phyloP scores from a whole-genome alignment of 2,888 invertebrate species.

The Fragum sueziense region DNA sequence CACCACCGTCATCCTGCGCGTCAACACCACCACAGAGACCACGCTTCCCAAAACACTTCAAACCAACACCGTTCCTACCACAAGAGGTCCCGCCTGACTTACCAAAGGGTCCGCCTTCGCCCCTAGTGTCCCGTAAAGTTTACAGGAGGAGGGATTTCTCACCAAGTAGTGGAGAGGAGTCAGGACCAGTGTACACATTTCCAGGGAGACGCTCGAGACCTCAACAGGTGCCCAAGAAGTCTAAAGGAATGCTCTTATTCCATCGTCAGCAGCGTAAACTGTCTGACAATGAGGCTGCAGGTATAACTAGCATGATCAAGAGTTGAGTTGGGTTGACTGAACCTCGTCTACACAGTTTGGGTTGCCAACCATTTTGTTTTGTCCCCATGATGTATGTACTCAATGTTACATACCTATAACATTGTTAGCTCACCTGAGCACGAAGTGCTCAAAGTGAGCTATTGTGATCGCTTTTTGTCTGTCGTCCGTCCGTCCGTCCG shows the following conservation, averaged over 20 bases:
- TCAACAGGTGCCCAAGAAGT: slow-evolving; percentile 46
- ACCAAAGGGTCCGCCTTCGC: neutral
- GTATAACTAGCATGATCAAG: slow-evolving; percentile 11
- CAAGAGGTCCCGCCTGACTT: slow-evolving; percentile 31
- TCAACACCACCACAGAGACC: slow-evolving; percentile 56
- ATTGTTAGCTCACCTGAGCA: no score
- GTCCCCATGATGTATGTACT: neutral
- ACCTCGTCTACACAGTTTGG: neutral
- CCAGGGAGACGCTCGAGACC: slow-evolving; percentile 6
- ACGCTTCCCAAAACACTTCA: slow-evolving; percentile 56
- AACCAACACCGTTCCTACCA: slow-evolving; percentile 52
- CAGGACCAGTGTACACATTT: slow-evolving; percentile 21
- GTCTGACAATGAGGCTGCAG: slow-evolving; percentile 6
- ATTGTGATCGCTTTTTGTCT: no score
- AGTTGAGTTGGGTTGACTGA: slow-evolving; percentile 6
- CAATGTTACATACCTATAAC: neutral
- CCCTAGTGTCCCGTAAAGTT: neutral
- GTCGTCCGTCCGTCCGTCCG: no score
- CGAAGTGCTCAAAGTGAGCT: no score
- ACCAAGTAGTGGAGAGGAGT: slow-evolving; percentile 46
- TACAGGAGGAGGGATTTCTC: slow-evolving; percentile 35
- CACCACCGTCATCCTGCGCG: slow-evolving; percentile 55
- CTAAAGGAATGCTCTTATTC: slow-evolving; percentile 74
- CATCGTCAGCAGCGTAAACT: slow-evolving; percentile 72
- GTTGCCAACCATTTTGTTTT: neutral